Conservation (phyloP, 2,888 invertebrate species). For the Papilio elwesi region DNA sequence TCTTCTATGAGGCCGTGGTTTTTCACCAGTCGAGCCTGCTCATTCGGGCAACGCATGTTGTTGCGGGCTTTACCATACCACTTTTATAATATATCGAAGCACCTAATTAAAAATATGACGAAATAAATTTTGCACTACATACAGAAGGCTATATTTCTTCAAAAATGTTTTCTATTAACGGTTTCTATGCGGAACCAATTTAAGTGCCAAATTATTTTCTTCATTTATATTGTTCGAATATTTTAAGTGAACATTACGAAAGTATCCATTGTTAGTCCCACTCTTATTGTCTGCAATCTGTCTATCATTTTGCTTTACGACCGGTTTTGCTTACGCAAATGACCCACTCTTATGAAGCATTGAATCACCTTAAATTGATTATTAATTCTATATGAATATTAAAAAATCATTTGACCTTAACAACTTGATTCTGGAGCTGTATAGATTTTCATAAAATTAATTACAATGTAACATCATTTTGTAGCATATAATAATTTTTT, state of each 20-base stretch:
- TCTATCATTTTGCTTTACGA: slow-evolving; percentile 47
- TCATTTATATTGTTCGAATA: slow-evolving; percentile 43
- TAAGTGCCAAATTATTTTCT: slow-evolving; percentile 41
- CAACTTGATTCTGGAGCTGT: slow-evolving; percentile 34
- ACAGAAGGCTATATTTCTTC: too few species aligned
- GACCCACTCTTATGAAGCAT: slow-evolving; percentile 39
- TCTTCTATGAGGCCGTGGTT: too few species aligned
- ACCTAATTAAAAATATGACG: too few species aligned
- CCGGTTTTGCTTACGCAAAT: slow-evolving; percentile 51
- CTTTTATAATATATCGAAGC: too few species aligned
- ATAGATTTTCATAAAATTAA: slow-evolving; percentile 16
- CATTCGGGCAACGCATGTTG: too few species aligned
- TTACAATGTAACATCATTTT: slow-evolving; percentile 39
- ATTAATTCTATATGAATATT: slow-evolving; percentile 35
- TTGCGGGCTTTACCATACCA: too few species aligned
- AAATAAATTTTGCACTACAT: too few species aligned
- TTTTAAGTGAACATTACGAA: slow-evolving; percentile 50
- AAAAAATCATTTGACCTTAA: slow-evolving; percentile 35
- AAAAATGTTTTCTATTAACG: too few species aligned
- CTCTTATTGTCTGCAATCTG: slow-evolving; percentile 53
- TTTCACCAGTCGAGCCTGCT: too few species aligned
- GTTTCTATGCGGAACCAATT: slow-evolving; percentile 35
- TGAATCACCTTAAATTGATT: slow-evolving; percentile 39
- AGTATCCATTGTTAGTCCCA: slow-evolving; percentile 52
- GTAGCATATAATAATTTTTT: slow-evolving; percentile 11